Conservation (phyloP, 2,797 vertebrate genomes). For the Tenualosa ilisha region DNA sequence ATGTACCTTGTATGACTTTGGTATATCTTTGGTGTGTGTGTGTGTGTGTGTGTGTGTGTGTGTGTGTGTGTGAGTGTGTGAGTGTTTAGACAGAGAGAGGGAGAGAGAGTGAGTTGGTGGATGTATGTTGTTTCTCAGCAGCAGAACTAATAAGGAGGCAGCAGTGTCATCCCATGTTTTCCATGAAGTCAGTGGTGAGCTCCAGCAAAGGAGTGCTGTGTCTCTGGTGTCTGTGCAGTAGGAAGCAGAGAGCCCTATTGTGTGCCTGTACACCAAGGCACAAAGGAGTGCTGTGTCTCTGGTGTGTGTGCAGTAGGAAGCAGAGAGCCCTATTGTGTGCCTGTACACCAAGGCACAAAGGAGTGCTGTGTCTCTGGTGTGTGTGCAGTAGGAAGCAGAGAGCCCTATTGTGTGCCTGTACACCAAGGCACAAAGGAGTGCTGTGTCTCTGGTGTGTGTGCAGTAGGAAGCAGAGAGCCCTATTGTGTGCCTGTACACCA, state of each 20-base stretch:
- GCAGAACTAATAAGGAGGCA: background rate
- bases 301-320: too few relatives aligned
- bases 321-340: too few relatives aligned
- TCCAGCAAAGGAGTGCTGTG: background rate
- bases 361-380: too few relatives aligned
- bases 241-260: background rate
- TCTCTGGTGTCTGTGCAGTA: background rate
- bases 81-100: background rate
- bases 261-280: too few relatives aligned
- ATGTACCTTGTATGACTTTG: background rate
- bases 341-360: too few relatives aligned
- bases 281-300: too few relatives aligned
- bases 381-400: too few relatives aligned
- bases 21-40: background rate
- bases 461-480: too few relatives aligned
- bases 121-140: background rate
- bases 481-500: too few relatives aligned
- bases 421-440: too few relatives aligned
- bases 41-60: background rate
- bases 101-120: background rate
- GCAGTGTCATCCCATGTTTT: background rate
- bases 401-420: too few relatives aligned
- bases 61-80: background rate
- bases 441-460: too few relatives aligned
- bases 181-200: background rate